Conservation (phyloP, 2,113 vertebrate genomes). For the Willisornis vidua region DNA sequence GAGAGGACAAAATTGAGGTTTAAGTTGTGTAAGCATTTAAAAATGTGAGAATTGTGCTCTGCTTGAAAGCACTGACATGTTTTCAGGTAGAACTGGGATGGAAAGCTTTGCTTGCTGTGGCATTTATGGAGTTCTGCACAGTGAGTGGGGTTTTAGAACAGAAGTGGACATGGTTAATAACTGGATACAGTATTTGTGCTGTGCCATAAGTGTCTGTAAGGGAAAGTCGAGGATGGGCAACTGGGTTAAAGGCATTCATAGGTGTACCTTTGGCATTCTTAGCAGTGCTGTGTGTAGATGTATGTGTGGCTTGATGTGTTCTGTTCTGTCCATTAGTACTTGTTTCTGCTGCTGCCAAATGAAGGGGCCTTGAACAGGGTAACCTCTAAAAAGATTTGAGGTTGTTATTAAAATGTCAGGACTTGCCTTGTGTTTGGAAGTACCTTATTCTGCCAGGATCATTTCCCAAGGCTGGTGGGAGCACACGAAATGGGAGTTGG, state of each 20-base stretch:
- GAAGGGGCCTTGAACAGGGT: not conserved
- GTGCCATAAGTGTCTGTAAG: not conserved
- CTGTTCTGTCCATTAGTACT: not conserved
- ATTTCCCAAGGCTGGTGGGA: not conserved
- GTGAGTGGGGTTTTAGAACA: not conserved
- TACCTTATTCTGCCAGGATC: not conserved
- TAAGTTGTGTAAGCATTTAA: not conserved
- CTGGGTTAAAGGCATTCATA: not conserved
- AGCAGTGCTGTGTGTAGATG: not conserved
- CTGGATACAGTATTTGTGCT: not conserved
- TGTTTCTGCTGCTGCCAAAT: not conserved
- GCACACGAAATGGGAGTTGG: accelerated
- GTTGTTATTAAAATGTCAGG: not conserved
- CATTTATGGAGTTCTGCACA: not conserved
- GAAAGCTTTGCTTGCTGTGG: not conserved
- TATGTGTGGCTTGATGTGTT: not conserved
- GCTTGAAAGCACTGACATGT: not conserved
- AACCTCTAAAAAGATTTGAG: not conserved
- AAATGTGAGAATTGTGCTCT: not conserved
- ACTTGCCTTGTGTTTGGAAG: not conserved
- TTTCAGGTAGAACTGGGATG: not conserved
- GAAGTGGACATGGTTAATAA: not conserved
- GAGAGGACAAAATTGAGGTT: not conserved
- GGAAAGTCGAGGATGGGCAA: not conserved
- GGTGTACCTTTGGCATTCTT: not conserved